Percentiles rank a stretch among this genome's conserved stretches.
Evolutionary conservation across 2,797 vertebrate species (phyloP).

Genomic region (Paratrypauchen microcephalus): DNA sequence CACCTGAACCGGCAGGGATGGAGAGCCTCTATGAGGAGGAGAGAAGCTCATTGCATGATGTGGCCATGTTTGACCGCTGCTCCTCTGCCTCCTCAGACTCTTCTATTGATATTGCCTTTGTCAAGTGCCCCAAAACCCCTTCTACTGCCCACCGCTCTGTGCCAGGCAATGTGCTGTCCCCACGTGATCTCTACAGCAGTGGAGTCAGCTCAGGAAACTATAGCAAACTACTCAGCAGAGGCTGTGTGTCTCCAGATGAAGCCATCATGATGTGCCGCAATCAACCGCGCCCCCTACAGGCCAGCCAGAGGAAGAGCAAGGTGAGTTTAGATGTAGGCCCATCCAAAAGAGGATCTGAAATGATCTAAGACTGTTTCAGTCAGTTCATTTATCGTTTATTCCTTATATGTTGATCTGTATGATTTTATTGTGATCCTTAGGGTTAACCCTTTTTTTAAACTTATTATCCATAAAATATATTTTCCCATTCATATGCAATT

Average conservation of each 20-base stretch:
- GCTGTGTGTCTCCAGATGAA: slow-evolving; percentile 74
- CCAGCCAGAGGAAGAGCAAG: slow-evolving; percentile 89
- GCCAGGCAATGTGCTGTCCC: slow-evolving; percentile 34
- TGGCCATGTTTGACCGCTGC: slow-evolving; percentile 84
- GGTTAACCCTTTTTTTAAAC: too few relatives aligned
- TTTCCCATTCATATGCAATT: not conserved
- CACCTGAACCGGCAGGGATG: slow-evolving; percentile 72
- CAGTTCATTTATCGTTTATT: too few relatives aligned
- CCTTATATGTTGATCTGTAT: too few relatives aligned
- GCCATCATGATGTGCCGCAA: slow-evolving; percentile 77
- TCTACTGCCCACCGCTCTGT: slow-evolving; percentile 56
- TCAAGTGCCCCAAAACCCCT: slow-evolving; percentile 83
- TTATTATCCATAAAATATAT: too few relatives aligned
- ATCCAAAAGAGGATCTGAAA: not conserved
- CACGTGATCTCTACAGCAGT: slow-evolving; percentile 74
- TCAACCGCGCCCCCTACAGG: slow-evolving; percentile 87
- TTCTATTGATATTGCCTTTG: slow-evolving; percentile 94
- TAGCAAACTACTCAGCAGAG: slow-evolving; percentile 67
- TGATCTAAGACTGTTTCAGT: too few relatives aligned
- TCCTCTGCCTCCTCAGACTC: slow-evolving; percentile 92
- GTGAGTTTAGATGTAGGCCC: slow-evolving; percentile 34
- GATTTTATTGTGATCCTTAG: not conserved
- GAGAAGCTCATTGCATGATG: slow-evolving; percentile 78
- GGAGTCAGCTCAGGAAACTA: slow-evolving; percentile 61
- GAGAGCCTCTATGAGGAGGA: slow-evolving; percentile 86